Base-by-base conservation (phyloP, 2,113 vertebrate genomes). In the Aepyceros melampus region DNA sequence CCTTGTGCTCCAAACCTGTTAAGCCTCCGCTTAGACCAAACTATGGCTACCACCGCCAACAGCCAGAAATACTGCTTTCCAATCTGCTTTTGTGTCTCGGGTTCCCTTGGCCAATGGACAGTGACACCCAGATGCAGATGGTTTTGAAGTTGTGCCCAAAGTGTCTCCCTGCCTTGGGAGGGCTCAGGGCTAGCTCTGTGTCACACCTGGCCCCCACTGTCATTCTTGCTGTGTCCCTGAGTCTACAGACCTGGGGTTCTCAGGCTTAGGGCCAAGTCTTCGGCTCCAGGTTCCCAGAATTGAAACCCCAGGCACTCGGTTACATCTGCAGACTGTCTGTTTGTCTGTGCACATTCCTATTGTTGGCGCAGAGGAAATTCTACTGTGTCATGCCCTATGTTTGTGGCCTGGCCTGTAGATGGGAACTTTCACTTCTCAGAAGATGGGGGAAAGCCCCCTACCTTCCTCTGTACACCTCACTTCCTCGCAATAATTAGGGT, bases 41-140 rank as follows among this genome's bases (percentile, higher is more conserved):
- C 58, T n/a, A 82, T 0, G 2, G 10, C 17, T 6, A 13, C 1
- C 13, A 19, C 45, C 16, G 1, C n/a, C 36, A 29, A 36, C 36
- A n/a, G 43, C 31, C 47, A 64, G 82, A 56, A 81, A 40, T 25
- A 87, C 31, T 3, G 16, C 21, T 36, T 17, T 76, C 62, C 49
- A 49, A 40, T 25, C 62, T 62, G 45, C 85, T 83, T 40, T 17
- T 36, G 60, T 51, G 49, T 31, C 62, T 76, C 45, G 8, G 51
- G 29, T 62, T 15, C 40, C 51, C 51, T 83, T 89, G 40, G 64
- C 21, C 40, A 89, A 25, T 1, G n/a, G 76, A 76, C 29, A 79
- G 23, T 36, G 67, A 87, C 21, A 9, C 14, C 25, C 6, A 21
- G 14, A 33, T 31, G 4, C 1, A 19, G 27, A n/a, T 51, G 27